Conservation (phyloP, 2,113 vertebrate species). For the Donacobius atricapilla region DNA sequence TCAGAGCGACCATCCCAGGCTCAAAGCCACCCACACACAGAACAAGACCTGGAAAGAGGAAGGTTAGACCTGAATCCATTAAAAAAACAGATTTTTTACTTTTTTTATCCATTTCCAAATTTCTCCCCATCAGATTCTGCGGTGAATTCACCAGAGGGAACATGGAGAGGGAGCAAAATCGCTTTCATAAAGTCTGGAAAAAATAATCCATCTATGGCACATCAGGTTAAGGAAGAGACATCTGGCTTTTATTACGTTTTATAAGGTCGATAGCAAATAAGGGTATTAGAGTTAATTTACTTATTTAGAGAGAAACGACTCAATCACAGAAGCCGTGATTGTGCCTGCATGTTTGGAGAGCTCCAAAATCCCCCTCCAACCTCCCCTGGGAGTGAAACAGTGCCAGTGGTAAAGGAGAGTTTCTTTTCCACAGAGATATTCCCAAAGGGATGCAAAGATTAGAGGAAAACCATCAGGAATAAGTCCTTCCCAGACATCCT, state of each 20-base stretch:
- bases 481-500: slow-evolving; percentile 15
- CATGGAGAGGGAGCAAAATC: not conserved
- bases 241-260: slow-evolving; percentile 88
- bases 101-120: not conserved
- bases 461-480: not conserved
- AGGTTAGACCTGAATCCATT: not conserved
- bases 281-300: slow-evolving; percentile 95
- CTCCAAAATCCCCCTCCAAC: slow-evolving; percentile 63
- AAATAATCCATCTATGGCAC: slow-evolving; percentile 1
- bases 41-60: not conserved
- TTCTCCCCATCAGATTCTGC: not conserved
- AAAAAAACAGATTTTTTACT: not conserved
- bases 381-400: slow-evolving; percentile 47
- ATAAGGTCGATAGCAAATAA: slow-evolving; percentile 88
- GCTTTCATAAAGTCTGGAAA: slow-evolving; percentile 6
- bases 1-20: not conserved
- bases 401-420: not conserved
- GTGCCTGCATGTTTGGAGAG: slow-evolving; percentile 75
- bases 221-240: slow-evolving; percentile 72
- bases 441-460: not conserved
- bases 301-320: slow-evolving; percentile 84
- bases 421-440: not conserved
- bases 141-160: not conserved
- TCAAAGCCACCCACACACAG: not conserved
- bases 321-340: slow-evolving; percentile 86